These are phyloP conservation scores for Cheiracanthium punctorium DNA, from an alignment of 2,888 invertebrate genomes.

Conservation along the genomic window DNA sequence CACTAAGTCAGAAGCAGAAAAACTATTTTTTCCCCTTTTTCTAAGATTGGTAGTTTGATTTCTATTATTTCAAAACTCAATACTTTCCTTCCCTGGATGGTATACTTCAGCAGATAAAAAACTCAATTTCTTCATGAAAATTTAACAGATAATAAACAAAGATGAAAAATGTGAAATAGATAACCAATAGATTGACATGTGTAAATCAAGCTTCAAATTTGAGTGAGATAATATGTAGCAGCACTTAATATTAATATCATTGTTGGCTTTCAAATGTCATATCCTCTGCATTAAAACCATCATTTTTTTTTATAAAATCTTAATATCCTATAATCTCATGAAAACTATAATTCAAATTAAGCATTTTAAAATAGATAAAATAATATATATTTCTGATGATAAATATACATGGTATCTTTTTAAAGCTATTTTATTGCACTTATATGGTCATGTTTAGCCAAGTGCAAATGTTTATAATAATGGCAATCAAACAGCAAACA, in stretches of 20 bases:
- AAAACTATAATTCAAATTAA: background rate
- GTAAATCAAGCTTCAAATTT: too few species aligned
- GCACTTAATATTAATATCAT: conserved; percentile 1
- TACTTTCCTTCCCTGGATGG: too few species aligned
- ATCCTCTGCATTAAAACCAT: background rate
- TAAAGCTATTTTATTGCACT: conserved; percentile 4
- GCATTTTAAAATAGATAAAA: background rate
- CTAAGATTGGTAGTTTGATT: too few species aligned
- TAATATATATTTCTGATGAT: background rate
- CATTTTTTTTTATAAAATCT: too few species aligned
- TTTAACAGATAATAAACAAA: too few species aligned
- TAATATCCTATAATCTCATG: background rate
- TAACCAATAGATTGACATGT: too few species aligned
- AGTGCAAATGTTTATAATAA: background rate
- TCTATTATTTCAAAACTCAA: too few species aligned
- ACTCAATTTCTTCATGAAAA: too few species aligned
- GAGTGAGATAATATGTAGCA: background rate
- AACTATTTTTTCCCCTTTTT: too few species aligned
- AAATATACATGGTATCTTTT: background rate
- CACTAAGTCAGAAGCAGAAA: too few species aligned
- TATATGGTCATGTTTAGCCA: background rate
- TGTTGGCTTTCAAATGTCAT: background rate
- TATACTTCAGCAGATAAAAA: too few species aligned
- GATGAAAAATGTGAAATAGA: too few species aligned
- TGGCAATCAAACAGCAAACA: background rate